phyloP scores from a whole-genome alignment of 2,888 invertebrate species.

The Hylaea fasciaria region DNA sequence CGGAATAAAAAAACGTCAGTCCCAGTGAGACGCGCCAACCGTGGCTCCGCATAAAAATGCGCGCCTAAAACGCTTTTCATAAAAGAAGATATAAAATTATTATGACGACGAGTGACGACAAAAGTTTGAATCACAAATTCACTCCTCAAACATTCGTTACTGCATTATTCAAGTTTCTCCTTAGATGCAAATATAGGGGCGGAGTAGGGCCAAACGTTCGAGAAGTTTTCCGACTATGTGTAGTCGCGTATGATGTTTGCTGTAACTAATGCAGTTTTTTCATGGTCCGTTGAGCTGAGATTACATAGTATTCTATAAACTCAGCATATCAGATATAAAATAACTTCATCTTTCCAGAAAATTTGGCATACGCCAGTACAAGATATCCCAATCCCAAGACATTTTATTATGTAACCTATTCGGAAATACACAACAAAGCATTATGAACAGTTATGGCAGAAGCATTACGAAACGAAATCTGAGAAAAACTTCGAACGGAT shows the following conservation, averaged over 20 bases:
- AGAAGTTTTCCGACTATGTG: conserved; percentile 47
- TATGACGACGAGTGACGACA: conserved; percentile 41
- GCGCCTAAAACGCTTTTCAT: conserved; percentile 39
- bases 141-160: conserved; percentile 53
- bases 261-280: conserved; percentile 17
- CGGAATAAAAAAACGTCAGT: conserved; percentile 35
- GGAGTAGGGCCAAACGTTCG: conserved; percentile 51
- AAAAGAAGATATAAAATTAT: conserved; percentile 44
- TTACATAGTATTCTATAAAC: too few relatives aligned
- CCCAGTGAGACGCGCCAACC: conserved; percentile 31
- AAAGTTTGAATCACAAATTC: conserved; percentile 49
- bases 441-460: too few relatives aligned
- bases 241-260: not conserved
- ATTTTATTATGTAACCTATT: too few relatives aligned
- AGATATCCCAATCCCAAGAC: too few relatives aligned
- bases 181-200: conserved; percentile 46
- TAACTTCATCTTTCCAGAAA: too few relatives aligned
- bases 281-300: conserved; percentile 24
- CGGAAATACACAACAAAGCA: too few relatives aligned
- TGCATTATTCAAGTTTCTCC: conserved; percentile 57
- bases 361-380: too few relatives aligned
- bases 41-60: conserved; percentile 42
- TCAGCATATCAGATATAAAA: too few relatives aligned
- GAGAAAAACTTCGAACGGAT: conserved; percentile 34
- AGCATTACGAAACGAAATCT: too few relatives aligned